A percentile compares a stretch with the other conserved stretches of the same genome.
phyloP scores from a whole-genome alignment of 2,888 invertebrate genomes.

The Terebella lapidaria region DNA sequence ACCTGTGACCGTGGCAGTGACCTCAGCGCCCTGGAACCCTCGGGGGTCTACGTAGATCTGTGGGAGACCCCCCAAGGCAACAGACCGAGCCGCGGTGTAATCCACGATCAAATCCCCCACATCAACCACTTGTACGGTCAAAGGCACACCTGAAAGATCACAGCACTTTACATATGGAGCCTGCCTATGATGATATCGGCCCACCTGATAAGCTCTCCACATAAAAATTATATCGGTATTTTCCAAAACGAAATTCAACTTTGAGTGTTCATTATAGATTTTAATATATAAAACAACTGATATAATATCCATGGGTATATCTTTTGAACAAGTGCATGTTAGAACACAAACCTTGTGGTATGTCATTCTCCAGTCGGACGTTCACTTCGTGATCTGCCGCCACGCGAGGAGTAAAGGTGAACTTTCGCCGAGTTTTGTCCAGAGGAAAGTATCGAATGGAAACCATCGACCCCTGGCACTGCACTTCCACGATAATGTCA shows the following conservation, averaged over 20 bases:
- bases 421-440: conserved; percentile 69
- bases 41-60: background rate
- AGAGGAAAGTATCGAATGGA: conserved; percentile 78
- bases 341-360: conserved; percentile 57
- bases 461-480: conserved; percentile 70
- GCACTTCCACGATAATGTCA: conserved; percentile 51
- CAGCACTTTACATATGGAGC: too few relatives aligned
- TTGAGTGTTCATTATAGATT: too few relatives aligned
- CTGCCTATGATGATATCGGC: too few relatives aligned
- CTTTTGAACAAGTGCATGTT: too few relatives aligned
- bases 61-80: background rate
- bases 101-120: background rate
- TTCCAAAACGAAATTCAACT: too few relatives aligned
- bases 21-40: background rate
- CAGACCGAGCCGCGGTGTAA: background rate
- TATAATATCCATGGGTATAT: too few relatives aligned
- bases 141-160: background rate
- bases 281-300: too few relatives aligned
- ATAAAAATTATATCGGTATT: too few relatives aligned
- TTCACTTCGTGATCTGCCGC: conserved; percentile 84
- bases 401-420: conserved; percentile 80
- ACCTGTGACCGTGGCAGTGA: background rate
- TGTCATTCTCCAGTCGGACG: conserved; percentile 63
- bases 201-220: too few relatives aligned
- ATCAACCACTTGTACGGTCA: background rate